Conservation (phyloP, 2,888 invertebrate species). For the Drosophila pseudotalamancana region DNA sequence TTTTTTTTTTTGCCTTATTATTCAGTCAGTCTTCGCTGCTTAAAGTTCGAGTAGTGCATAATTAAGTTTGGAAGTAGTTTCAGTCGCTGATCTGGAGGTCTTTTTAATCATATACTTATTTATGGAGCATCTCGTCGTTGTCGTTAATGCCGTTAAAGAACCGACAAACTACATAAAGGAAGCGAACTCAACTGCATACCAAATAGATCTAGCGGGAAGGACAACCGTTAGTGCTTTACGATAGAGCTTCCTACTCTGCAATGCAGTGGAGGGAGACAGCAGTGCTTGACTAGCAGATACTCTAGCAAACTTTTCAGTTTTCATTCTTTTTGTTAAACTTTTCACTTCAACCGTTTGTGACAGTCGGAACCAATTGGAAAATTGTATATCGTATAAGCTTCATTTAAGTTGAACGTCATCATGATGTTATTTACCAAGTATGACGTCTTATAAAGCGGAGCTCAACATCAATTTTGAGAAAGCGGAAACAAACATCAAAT, state of each 20-base stretch:
- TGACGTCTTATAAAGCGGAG: no score
- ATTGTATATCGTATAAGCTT: no score
- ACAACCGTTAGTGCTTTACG: slow-evolving; percentile 18
- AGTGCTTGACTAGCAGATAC: no score
- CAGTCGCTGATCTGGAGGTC: slow-evolving; percentile 39
- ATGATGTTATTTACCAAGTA: no score
- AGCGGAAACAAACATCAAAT: no score
- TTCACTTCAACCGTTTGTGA: no score
- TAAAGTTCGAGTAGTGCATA: slow-evolving; percentile 58
- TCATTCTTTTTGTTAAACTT: no score
- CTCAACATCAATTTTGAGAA: no score
- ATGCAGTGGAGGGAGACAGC: no score
- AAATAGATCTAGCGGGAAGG: slow-evolving; percentile 42
- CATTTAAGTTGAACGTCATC: no score
- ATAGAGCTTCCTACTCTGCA: slow-evolving; percentile 10
- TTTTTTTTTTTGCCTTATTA: slow-evolving; percentile 4
- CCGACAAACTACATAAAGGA: slow-evolving; percentile 11
- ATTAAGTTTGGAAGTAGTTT: slow-evolving; percentile 45
- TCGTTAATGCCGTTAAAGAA: slow-evolving; percentile 1
- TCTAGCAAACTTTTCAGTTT: no score
- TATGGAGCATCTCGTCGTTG: slow-evolving; percentile 39
- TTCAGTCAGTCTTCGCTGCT: slow-evolving; percentile 32
- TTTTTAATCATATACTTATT: slow-evolving; percentile 41
- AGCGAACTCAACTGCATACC: slow-evolving; percentile 49
- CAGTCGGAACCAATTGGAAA: no score